Evolutionary conservation across 2,888 invertebrate genomes (phyloP).

Genomic region (Drosophila rellima): DNA sequence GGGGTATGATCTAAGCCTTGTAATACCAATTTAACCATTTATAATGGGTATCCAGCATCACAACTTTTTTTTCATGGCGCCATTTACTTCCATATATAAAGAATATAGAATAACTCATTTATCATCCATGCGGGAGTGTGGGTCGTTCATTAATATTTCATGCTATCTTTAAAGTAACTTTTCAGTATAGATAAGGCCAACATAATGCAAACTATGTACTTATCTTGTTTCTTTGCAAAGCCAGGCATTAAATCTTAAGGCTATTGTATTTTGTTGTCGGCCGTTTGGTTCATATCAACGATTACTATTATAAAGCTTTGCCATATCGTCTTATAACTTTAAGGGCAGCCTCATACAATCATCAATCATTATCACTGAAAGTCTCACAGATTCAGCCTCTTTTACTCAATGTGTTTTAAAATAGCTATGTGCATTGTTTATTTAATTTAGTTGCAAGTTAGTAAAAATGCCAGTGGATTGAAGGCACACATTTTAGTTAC

Average conservation of each 20-base stretch:
- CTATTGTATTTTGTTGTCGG: conserved; percentile 12
- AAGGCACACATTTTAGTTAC: conserved; percentile 4
- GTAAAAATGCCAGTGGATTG: conserved; percentile 7
- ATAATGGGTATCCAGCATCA: background rate
- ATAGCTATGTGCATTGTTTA: conserved; percentile 23
- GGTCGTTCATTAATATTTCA: conserved; percentile 48
- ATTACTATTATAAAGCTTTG: conserved; percentile 24
- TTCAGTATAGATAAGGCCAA: conserved; percentile 36
- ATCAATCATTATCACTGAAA: conserved; percentile 62
- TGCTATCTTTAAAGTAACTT: conserved; percentile 47
- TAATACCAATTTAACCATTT: background rate
- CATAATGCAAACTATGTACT: conserved; percentile 9
- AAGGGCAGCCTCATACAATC: conserved; percentile 28
- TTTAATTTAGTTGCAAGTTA: conserved; percentile 30
- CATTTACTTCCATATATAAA: conserved; percentile 1
- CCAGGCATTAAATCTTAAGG: conserved; percentile 3
- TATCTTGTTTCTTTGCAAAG: conserved; percentile 22
- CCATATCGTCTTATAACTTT: conserved; percentile 18
- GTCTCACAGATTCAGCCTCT: conserved; percentile 3
- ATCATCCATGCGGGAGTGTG: conserved; percentile 31
- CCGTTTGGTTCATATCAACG: conserved; percentile 38
- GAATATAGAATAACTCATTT: conserved; percentile 33
- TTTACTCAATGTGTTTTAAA: conserved; percentile 21
- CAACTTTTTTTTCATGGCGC: background rate
- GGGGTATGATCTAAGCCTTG: background rate